These are phyloP conservation scores for Diplogasteroides magnus DNA, from an alignment of 1,140 invertebrate genomes.

Conservation along the genomic window DNA sequence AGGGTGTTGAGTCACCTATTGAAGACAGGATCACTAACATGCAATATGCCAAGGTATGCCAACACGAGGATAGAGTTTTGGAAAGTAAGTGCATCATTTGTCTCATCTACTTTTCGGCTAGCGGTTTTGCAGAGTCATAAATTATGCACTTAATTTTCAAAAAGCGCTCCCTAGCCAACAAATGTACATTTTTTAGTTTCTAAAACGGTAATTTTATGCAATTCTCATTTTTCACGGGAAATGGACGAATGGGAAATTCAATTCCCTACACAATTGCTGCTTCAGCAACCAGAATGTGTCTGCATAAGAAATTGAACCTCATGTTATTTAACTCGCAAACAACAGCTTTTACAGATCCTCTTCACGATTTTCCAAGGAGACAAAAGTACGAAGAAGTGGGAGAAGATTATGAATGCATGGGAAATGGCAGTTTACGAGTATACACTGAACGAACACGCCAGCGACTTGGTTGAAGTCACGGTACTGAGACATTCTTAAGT, in stretches of 20 bases:
- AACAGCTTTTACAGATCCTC: conserved; percentile 20
- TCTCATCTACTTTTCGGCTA: not conserved
- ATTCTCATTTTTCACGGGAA: no score
- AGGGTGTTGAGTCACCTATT: conserved; percentile 14
- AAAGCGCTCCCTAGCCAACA: no score
- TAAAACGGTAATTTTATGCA: no score
- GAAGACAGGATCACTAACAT: conserved; percentile 43
- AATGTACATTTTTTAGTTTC: no score
- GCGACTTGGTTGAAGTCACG: not conserved
- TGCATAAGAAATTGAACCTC: not conserved
- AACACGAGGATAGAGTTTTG: no score
- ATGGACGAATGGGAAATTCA: no score
- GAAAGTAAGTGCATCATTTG: not conserved
- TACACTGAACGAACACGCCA: not conserved
- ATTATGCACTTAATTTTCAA: no score
- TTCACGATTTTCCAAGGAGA: conserved; percentile 49
- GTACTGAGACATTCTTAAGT: not conserved
- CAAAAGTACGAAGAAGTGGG: conserved; percentile 13
- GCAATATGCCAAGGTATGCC: conserved; percentile 36
- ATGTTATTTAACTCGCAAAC: conserved; percentile 8
- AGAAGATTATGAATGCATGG: conserved; percentile 34
- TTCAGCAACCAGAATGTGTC: no score
- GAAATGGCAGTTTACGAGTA: conserved; percentile 37
- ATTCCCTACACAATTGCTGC: no score
- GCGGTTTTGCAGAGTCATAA: no score